phyloP scores from a whole-genome alignment of 2,113 vertebrate species.

The Prionailurus viverrinus region DNA sequence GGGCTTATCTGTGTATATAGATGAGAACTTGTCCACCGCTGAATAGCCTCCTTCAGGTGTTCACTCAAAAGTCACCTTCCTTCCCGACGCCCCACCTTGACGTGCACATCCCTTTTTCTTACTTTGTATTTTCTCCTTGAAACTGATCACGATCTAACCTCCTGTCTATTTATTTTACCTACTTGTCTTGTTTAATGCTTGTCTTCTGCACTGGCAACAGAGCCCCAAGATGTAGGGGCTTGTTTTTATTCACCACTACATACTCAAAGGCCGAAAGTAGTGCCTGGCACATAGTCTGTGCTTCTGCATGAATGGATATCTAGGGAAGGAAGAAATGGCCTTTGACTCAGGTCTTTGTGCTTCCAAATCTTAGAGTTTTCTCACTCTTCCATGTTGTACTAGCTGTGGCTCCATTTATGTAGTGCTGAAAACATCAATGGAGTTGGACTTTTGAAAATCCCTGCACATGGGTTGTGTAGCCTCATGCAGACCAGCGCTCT shows the following conservation, averaged over 20 bases:
- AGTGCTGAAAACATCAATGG: not conserved
- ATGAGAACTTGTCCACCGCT: not conserved
- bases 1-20: too few species aligned
- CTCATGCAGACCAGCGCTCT: not conserved
- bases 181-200: not conserved
- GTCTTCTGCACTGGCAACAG: not conserved
- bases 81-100: rapidly evolving
- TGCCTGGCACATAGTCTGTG: not conserved
- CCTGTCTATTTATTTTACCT: not conserved
- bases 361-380: not conserved
- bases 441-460: not conserved
- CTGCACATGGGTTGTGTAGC: not conserved
- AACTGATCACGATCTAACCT: not conserved
- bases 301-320: not conserved
- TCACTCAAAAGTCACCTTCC: not conserved
- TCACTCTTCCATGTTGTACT: not conserved
- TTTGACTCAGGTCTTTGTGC: not conserved
- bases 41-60: not conserved
- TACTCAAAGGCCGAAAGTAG: not conserved
- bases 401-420: not conserved
- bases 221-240: not conserved
- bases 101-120: not conserved
- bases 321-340: not conserved
- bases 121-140: not conserved
- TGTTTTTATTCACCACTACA: not conserved